phyloP scores from a whole-genome alignment of 1,140 invertebrate genomes.

The Campoletis sonorensis region DNA sequence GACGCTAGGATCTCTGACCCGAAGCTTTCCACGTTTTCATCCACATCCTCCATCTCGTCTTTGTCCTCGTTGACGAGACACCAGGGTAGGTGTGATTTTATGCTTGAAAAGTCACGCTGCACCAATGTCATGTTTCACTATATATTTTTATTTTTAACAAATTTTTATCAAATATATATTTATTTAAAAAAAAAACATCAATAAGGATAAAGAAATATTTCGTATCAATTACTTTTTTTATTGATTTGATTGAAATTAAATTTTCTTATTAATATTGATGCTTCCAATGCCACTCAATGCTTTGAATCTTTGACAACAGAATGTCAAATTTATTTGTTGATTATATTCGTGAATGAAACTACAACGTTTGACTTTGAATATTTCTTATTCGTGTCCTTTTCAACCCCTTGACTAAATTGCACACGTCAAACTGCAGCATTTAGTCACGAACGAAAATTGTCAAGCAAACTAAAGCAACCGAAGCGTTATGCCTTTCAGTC shows the following conservation, averaged over 20 bases:
- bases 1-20: conserved; percentile 2
- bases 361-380: background rate
- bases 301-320: too few species aligned
- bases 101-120: conserved; percentile 25
- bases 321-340: too few species aligned
- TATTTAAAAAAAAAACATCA: too few species aligned
- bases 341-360: background rate
- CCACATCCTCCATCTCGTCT: conserved; percentile 8
- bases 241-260: too few species aligned
- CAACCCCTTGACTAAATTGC: conserved; percentile 14
- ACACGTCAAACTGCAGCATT: background rate
- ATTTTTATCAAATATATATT: too few species aligned
- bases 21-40: conserved; percentile 16
- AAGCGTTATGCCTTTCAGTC: background rate
- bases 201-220: too few species aligned
- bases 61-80: conserved; percentile 7
- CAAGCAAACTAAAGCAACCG: background rate
- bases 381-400: conserved; percentile 4
- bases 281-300: too few species aligned
- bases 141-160: too few species aligned
- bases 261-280: too few species aligned
- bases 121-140: background rate
- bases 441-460: background rate
- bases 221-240: too few species aligned
- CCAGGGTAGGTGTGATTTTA: background rate